Conservation (phyloP, 1,140 invertebrate species). For the Cecropterus lyciades region DNA sequence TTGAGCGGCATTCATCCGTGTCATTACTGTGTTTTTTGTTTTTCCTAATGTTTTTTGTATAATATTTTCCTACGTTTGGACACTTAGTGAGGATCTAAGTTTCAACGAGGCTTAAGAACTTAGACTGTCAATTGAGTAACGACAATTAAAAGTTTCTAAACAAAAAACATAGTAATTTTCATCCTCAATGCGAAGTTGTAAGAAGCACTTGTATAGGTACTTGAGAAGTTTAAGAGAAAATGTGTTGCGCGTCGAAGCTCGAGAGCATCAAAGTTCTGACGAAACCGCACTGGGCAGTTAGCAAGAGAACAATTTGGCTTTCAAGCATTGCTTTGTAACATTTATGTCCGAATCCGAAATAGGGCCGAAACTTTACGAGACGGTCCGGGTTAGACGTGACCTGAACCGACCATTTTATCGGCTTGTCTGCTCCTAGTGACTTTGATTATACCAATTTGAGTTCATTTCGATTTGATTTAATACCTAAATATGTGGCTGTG, state of each 20-base stretch:
- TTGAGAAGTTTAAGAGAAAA: slow-evolving; percentile 22
- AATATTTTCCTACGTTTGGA: too few relatives aligned
- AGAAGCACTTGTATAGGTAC: slow-evolving; percentile 12
- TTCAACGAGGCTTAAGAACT: too few relatives aligned
- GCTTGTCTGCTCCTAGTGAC: slow-evolving; percentile 20
- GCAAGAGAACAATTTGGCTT: slow-evolving; percentile 28
- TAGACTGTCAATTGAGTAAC: too few relatives aligned
- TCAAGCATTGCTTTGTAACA: slow-evolving; percentile 30
- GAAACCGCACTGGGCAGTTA: slow-evolving; percentile 14
- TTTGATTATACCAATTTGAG: slow-evolving; percentile 31
- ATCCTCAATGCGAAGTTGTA: slow-evolving; percentile 10
- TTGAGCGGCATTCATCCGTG: too few relatives aligned
- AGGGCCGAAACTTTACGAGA: slow-evolving; percentile 42
- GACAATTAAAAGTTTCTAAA: too few relatives aligned
- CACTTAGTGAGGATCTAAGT: too few relatives aligned
- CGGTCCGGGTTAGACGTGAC: slow-evolving; percentile 42
- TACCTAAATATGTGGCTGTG: background rate
- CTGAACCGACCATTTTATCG: slow-evolving; percentile 43
- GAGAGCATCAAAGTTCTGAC: slow-evolving; percentile 14
- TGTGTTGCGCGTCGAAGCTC: slow-evolving; percentile 16
- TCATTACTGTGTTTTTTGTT: too few relatives aligned
- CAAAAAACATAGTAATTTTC: slow-evolving; percentile 4
- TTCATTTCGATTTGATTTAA: background rate
- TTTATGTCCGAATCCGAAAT: slow-evolving; percentile 24
- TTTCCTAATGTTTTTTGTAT: too few relatives aligned